Percentiles rank a stretch among this genome's conserved stretches.
These are phyloP conservation scores for Caretta caretta DNA, from an alignment of 2,113 vertebrate species.

Conservation along the genomic window DNA sequence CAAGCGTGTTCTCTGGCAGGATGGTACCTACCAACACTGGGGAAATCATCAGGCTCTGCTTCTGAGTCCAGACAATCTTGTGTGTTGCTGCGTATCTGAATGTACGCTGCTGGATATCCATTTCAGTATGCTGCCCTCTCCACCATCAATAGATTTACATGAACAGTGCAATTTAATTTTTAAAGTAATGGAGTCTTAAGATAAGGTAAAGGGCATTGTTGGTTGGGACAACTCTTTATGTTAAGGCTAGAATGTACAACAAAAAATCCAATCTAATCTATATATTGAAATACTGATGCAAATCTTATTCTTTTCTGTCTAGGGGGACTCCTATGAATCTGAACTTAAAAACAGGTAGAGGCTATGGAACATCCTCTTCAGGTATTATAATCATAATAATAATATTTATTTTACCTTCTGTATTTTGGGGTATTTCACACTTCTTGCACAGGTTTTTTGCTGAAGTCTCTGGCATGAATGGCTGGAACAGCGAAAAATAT, in stretches of 20 bases:
- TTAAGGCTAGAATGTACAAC: neutral
- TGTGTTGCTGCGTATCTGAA: neutral
- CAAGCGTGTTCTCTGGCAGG: neutral
- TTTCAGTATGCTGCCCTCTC: neutral
- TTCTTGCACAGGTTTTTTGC: too few relatives aligned
- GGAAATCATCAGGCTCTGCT: neutral
- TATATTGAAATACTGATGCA: conserved; percentile 2
- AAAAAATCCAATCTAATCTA: neutral
- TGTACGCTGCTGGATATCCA: neutral
- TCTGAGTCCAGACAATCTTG: rapidly evolving
- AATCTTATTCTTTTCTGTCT: conserved; percentile 32
- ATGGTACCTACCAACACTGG: neutral
- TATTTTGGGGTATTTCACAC: neutral
- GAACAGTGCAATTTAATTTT: neutral
- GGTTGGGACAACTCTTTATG: neutral
- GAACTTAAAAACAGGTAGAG: conserved; percentile 79
- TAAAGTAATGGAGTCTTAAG: neutral
- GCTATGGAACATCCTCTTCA: conserved; percentile 76
- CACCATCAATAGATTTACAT: rapidly evolving
- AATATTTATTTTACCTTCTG: conserved; percentile 49
- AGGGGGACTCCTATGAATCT: conserved; percentile 82
- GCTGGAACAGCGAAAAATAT: conserved; percentile 17
- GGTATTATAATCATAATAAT: conserved; percentile 45
- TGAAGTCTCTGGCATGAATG: neutral
- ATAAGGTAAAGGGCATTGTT: neutral